Evolutionary conservation across 2,797 vertebrate genomes (phyloP).

Genomic region (Oreortyx pictus): DNA sequence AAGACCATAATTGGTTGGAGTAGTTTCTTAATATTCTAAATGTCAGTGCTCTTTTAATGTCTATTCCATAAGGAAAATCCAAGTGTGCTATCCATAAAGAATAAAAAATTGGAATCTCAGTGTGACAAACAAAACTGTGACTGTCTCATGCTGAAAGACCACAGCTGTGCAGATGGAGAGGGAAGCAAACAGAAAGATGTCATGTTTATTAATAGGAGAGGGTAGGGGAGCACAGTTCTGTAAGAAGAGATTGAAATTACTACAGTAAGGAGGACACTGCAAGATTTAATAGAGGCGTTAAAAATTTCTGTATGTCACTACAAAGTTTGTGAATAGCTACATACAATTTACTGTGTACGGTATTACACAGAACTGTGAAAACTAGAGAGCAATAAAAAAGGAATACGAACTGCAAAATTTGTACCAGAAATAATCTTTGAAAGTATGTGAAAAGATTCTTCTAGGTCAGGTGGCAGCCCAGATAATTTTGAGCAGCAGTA

Average conservation of each 20-base stretch:
- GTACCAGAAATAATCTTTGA: background rate
- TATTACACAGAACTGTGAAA: background rate
- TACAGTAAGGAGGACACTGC: background rate
- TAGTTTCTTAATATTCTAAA: constrained; percentile 50
- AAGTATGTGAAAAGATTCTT: background rate
- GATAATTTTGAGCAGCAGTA: background rate
- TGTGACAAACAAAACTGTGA: constrained; percentile 36
- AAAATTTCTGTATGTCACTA: background rate
- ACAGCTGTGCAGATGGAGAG: constrained; percentile 53
- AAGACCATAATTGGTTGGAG: constrained; percentile 4
- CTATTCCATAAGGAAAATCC: constrained; percentile 48
- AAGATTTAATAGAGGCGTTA: background rate
- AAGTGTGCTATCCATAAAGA: background rate
- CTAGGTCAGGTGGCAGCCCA: background rate
- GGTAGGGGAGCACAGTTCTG: background rate
- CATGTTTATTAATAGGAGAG: constrained; percentile 49
- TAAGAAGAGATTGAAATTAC: background rate
- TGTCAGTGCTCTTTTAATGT: constrained; percentile 44
- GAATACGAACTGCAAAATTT: background rate
- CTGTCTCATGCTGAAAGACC: constrained; percentile 32
- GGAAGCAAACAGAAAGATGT: constrained; percentile 28
- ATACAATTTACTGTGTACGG: background rate
- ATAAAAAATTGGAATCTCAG: background rate
- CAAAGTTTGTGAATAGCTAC: background rate
- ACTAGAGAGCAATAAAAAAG: background rate